Evolutionary conservation across 2,888 invertebrate genomes (phyloP), one percentile per base, ranked within the genome.

Genomic region (Galerucella nymphaeae): DNA sequence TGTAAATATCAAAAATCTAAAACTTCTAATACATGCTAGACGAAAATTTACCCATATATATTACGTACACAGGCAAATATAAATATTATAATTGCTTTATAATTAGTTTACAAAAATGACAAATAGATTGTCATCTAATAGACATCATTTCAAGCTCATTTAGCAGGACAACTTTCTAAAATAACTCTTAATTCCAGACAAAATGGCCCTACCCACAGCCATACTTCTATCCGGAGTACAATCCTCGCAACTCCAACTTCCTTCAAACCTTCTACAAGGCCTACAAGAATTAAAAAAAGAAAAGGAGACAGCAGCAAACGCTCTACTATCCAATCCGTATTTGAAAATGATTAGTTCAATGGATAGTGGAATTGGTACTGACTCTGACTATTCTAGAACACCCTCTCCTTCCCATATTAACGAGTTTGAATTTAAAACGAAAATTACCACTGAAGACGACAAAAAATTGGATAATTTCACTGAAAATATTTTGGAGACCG

Each of bases 161-260:
- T 38, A n/a, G n/a, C n/a, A n/a, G n/a, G n/a, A n/a, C n/a, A n/a
- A n/a, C n/a, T n/a, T 30, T 6, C 30, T 38, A 38, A 8, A 38
- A 38, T 38, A 5, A 8, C 41, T 50, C 41, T 14, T 42, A 13
- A 55, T 66, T 53, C 20, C 16, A 68, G 68, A 59, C 18, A 70
- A 66, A 66, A 81, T 81, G 81, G 73, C 79, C 16, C 64, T 81
- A 61, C 70, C 78, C 11, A 77, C 77, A 53, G 80, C 81, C n/a
- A 70, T 81, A 59, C 75, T 79, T 2, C 50, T 81, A 10, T 81
- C 80, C 0, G 80, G 80, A 2, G 30, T 38, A 6, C 14, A 38
- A 11, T 6, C 59, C 1, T 2, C 59, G 3, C 30, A n/a, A 30
- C 59, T 59, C 59, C 2, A n/a, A 20, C 18, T 13, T 5, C 13